These are phyloP conservation scores for Sakesphorus luctuosus DNA, from an alignment of 2,113 vertebrate species.

Conservation along the genomic window DNA sequence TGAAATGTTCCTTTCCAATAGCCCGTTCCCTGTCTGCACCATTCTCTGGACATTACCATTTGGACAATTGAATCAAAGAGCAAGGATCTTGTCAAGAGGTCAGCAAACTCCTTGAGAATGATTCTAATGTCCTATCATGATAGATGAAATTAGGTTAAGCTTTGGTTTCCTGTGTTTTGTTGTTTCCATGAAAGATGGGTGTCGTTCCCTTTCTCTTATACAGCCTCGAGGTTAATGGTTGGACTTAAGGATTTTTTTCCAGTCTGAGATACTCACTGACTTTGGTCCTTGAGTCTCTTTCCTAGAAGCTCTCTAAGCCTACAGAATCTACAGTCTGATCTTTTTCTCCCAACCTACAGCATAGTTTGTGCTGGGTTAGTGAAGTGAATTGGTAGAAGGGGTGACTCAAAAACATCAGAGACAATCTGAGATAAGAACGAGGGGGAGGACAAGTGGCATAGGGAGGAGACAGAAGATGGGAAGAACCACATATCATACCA, in stretches of 20 bases:
- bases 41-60: background rate
- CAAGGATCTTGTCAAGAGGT: rapidly evolving
- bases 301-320: background rate
- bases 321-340: background rate
- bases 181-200: rapidly evolving
- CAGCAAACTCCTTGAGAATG: background rate
- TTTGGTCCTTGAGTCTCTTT: background rate
- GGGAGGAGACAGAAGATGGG: background rate
- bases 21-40: background rate
- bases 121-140: rapidly evolving
- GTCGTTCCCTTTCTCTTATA: background rate
- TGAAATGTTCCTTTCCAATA: background rate
- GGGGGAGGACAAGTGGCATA: rapidly evolving
- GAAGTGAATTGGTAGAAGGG: background rate
- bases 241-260: background rate
- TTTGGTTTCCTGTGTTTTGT: background rate
- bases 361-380: background rate
- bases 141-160: background rate
- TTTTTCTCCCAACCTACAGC: background rate
- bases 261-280: background rate
- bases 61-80: background rate
- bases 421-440: background rate
- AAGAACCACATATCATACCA: background rate
- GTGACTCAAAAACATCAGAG: background rate
- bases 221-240: background rate